These are phyloP conservation scores for Morpho achilles DNA, from an alignment of 2,888 invertebrate genomes.

Conservation along the genomic window DNA sequence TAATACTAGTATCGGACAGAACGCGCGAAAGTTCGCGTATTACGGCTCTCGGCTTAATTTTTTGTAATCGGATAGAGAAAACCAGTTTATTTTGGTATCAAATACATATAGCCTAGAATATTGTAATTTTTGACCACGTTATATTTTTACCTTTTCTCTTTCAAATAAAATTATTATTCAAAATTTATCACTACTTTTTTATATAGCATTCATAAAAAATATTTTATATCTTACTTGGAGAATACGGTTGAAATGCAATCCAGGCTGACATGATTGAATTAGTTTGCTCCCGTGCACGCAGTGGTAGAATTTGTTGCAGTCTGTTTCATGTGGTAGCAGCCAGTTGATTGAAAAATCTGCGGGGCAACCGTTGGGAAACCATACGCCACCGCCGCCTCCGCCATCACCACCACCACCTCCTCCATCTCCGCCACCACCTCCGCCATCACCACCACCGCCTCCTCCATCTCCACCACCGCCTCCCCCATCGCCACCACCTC, in stretches of 20 bases:
- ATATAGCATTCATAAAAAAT: neutral
- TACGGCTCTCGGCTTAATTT: no score
- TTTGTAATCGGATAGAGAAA: neutral
- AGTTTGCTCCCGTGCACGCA: slow-evolving; percentile 36
- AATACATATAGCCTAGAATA: neutral
- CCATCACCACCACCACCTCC: slow-evolving; percentile 1
- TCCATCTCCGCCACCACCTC: neutral
- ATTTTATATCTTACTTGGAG: slow-evolving; percentile 28
- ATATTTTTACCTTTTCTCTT: no score
- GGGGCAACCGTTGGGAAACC: slow-evolving; percentile 38
- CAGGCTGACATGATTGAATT: slow-evolving; percentile 28
- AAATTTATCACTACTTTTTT: no score
- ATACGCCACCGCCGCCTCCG: slow-evolving; percentile 7
- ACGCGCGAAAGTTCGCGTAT: no score
- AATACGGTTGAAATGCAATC: slow-evolving; percentile 33
- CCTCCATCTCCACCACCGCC: neutral
- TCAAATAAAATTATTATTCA: no score
- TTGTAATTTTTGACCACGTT: no score
- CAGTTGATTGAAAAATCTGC: slow-evolving; percentile 33
- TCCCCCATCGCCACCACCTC: neutral
- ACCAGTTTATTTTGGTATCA: neutral
- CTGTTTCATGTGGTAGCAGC: slow-evolving; percentile 39
- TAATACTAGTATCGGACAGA: no score
- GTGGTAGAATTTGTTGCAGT: slow-evolving; percentile 43
- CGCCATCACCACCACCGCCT: neutral